These are phyloP conservation scores for Neoniphon sammara DNA, from an alignment of 2,797 vertebrate species.

Conservation along the genomic window DNA sequence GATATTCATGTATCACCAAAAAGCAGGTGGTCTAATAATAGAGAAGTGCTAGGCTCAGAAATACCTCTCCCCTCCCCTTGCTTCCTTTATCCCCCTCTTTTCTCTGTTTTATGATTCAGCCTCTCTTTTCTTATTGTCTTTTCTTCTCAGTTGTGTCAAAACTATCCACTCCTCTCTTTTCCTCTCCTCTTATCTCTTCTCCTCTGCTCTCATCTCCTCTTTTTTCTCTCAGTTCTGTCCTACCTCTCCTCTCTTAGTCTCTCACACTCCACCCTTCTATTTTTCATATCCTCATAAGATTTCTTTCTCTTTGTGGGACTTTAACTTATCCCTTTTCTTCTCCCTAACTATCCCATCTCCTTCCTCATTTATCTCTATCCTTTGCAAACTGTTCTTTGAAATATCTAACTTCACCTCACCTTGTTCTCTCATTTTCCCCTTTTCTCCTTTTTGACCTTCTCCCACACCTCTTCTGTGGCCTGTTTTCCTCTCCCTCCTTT, in stretches of 20 bases:
- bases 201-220: not conserved
- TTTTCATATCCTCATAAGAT: conserved; percentile 14
- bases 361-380: conserved; percentile 52
- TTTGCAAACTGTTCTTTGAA: conserved; percentile 46
- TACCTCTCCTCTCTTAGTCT: conserved; percentile 4
- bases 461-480: conserved; percentile 23
- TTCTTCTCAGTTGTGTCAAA: conserved; percentile 38
- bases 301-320: conserved; percentile 1
- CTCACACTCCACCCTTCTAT: conserved; percentile 5
- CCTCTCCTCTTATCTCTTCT: conserved; percentile 18
- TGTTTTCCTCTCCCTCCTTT: not conserved
- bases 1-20: conserved; percentile 37
- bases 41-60: conserved; percentile 28
- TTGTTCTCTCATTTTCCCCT: conserved; percentile 11
- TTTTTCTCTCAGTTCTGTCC: conserved; percentile 6
- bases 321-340: not conserved
- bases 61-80: conserved; percentile 21
- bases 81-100: conserved; percentile 15
- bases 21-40: conserved; percentile 49
- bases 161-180: conserved; percentile 12
- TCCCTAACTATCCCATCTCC: not conserved
- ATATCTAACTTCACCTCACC: conserved; percentile 51
- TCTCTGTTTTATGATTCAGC: conserved; percentile 38
- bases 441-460: conserved; percentile 42
- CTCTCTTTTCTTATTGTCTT: conserved; percentile 26